phyloP scores from a whole-genome alignment of 2,888 invertebrate species.

The Vanessa cardui region DNA sequence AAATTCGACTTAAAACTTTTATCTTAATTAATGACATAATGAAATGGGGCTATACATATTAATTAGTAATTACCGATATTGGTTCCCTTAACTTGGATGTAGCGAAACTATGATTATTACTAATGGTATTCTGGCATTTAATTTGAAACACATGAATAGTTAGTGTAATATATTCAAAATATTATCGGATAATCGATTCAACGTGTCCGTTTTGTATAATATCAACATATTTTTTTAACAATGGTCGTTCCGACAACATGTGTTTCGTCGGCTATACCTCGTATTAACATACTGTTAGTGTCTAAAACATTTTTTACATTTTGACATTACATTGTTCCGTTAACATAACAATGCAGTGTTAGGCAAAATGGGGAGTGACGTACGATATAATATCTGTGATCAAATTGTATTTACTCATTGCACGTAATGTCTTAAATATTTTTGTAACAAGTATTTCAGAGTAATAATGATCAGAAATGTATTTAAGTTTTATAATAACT shows the following conservation, averaged over 20 bases:
- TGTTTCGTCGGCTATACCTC: slow-evolving; percentile 72
- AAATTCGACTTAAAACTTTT: neutral
- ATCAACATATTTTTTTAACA: slow-evolving; percentile 59
- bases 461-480: no score
- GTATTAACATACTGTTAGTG: slow-evolving; percentile 74
- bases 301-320: slow-evolving; percentile 65
- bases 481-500: no score
- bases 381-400: slow-evolving; percentile 27
- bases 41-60: slow-evolving; percentile 4
- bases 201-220: slow-evolving; percentile 54
- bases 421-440: neutral
- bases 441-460: no score
- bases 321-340: slow-evolving; percentile 77
- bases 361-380: slow-evolving; percentile 21
- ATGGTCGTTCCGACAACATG: slow-evolving; percentile 65
- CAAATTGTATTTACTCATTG: slow-evolving; percentile 8
- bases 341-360: slow-evolving; percentile 61
- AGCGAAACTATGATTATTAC: slow-evolving; percentile 16
- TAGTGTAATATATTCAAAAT: slow-evolving; percentile 31
- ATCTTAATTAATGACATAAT: slow-evolving; percentile 11
- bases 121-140: slow-evolving; percentile 15
- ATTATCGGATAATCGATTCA: slow-evolving; percentile 46
- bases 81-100: neutral
- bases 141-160: slow-evolving; percentile 20
- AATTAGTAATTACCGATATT: slow-evolving; percentile 7